Percentiles rank a stretch among this genome's conserved stretches.
Conservation (phyloP, 2,888 invertebrate genomes). For the Anoncus sp. region DNA sequence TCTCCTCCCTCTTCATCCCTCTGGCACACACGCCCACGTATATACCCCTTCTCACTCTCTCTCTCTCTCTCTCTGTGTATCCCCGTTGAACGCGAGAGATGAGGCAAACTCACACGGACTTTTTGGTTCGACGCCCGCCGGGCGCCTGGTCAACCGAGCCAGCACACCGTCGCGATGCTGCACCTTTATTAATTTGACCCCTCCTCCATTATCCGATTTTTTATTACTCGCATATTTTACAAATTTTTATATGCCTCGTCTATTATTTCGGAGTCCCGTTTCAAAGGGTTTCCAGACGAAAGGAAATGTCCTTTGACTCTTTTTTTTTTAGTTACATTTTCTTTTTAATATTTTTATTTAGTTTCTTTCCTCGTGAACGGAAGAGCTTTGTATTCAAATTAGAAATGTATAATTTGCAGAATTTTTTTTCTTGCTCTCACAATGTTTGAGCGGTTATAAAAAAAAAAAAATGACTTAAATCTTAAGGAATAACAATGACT, state of each 20-base stretch:
- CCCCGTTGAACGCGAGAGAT: constrained; percentile 15
- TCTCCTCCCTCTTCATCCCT: constrained; percentile 55
- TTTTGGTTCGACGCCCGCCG: constrained; percentile 54
- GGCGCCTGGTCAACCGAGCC: constrained; percentile 46
- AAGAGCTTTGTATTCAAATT: not conserved
- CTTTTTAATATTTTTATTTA: not conserved
- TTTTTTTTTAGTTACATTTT: not conserved
- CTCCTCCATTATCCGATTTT: constrained; percentile 80
- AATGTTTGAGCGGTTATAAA: not conserved
- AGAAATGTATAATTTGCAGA: not conserved
- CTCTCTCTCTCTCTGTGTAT: too few relatives aligned
- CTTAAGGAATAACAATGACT: too few relatives aligned
- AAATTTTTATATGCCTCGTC: constrained; percentile 68
- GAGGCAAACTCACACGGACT: constrained; percentile 38
- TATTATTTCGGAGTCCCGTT: constrained; percentile 66
- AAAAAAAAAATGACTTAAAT: too few relatives aligned
- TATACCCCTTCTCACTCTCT: constrained; percentile 24
- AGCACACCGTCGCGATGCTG: constrained; percentile 36
- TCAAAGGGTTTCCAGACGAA: not conserved
- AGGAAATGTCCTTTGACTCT: constrained; percentile 5
- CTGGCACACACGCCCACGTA: constrained; percentile 50
- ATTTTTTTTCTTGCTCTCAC: not conserved
- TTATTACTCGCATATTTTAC: constrained; percentile 81
- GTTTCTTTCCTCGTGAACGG: not conserved
- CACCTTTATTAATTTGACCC: constrained; percentile 81